Conservation (phyloP, 2,113 vertebrate species). For the Chloropsis cyanopogon region DNA sequence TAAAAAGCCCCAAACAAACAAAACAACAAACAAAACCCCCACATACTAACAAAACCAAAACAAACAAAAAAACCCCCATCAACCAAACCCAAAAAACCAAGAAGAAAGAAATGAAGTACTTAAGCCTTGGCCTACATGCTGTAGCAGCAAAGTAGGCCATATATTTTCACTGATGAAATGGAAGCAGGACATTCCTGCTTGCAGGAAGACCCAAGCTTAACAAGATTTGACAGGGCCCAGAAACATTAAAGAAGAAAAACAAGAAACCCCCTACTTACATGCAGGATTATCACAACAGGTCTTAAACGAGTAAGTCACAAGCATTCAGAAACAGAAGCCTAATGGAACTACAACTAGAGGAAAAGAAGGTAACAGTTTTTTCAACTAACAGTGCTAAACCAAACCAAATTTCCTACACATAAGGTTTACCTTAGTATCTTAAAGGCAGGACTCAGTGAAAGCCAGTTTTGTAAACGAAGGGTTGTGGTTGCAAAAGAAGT, state of each 20-base stretch:
- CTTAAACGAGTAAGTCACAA: neutral
- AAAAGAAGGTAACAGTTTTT: neutral
- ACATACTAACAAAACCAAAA: neutral
- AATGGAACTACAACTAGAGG: neutral
- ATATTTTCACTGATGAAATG: neutral
- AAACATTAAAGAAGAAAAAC: neutral
- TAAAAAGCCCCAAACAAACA: neutral
- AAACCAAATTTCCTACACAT: neutral
- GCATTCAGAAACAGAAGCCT: neutral
- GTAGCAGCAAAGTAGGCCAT: neutral
- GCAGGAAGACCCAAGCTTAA: neutral
- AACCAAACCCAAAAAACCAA: neutral
- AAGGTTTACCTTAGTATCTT: neutral
- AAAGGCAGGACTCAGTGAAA: neutral
- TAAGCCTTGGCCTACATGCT: neutral
- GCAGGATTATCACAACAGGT: neutral
- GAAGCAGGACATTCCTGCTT: neutral
- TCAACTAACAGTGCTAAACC: neutral
- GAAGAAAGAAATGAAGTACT: neutral
- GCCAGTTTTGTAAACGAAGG: neutral
- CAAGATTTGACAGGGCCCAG: neutral
- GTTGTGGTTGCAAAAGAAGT: neutral
- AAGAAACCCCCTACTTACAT: neutral
- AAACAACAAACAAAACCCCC: neutral
- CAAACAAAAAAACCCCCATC: neutral